These are phyloP conservation scores for Tetragnatha montana DNA, from an alignment of 2,888 invertebrate genomes.

Conservation along the genomic window DNA sequence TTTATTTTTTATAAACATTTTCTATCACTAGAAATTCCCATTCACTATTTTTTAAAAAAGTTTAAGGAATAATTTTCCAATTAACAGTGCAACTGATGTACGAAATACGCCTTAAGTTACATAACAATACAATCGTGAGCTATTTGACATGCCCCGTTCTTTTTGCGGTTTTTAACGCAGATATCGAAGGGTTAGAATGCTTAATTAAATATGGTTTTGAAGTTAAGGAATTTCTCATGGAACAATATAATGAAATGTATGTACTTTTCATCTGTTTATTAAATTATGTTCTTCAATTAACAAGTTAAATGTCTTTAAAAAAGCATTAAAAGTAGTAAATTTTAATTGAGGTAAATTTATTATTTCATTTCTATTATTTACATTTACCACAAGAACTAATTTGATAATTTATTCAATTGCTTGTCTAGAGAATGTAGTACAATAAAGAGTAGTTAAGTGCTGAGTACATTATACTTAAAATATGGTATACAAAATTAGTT, in stretches of 20 bases:
- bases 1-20: not conserved
- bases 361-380: not conserved
- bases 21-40: too few species aligned
- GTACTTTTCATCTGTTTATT: not conserved
- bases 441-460: too few species aligned
- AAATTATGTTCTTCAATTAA: not conserved
- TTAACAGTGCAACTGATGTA: not conserved
- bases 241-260: slow-evolving; percentile 28
- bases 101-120: slow-evolving; percentile 8
- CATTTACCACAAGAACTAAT: not conserved
- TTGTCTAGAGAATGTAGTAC: too few species aligned
- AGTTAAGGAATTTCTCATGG: slow-evolving; percentile 30
- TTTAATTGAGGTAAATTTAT: too few species aligned
- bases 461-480: too few species aligned
- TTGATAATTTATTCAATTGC: not conserved
- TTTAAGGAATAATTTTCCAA: not conserved
- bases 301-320: too few species aligned
- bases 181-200: slow-evolving; percentile 13
- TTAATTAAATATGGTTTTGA: slow-evolving; percentile 24
- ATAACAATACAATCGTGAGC: not conserved
- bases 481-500: too few species aligned
- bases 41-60: too few species aligned
- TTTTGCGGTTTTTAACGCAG: slow-evolving; percentile 25
- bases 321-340: too few species aligned
- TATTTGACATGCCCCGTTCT: slow-evolving; percentile 29